Percentiles rank a stretch among this genome's conserved stretches.
Evolutionary conservation across 2,113 vertebrate genomes (phyloP).

Genomic region (Aramus guarauna): DNA sequence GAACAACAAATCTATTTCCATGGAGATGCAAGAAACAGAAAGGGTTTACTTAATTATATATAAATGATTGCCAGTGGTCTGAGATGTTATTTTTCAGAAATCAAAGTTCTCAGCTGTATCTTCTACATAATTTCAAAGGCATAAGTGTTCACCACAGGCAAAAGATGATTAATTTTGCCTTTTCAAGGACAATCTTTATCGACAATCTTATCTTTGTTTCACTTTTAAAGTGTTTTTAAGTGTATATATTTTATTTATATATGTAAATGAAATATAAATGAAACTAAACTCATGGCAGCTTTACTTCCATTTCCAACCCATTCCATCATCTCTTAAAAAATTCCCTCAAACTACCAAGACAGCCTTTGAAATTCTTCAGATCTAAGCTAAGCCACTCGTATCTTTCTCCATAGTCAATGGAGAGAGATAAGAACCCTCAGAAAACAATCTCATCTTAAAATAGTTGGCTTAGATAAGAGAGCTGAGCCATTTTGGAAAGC

Average conservation of each 20-base stretch:
- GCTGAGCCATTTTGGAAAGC: background rate
- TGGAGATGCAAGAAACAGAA: background rate
- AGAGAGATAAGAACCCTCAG: background rate
- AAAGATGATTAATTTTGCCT: background rate
- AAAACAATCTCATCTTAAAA: background rate
- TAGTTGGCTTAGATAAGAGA: background rate
- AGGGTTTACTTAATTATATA: background rate
- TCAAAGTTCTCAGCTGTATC: background rate
- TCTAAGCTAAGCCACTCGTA: background rate
- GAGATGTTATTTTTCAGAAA: background rate
- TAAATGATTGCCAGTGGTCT: background rate
- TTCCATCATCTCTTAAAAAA: background rate
- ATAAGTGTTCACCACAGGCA: background rate
- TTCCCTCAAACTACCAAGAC: background rate
- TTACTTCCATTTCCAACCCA: background rate
- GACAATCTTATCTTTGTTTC: background rate
- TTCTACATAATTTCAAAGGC: background rate
- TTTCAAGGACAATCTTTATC: background rate
- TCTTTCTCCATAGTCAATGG: background rate
- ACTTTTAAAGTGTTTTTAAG: background rate
- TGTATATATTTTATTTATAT: background rate
- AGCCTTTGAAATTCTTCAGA: background rate
- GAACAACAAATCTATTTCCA: conserved; percentile 15
- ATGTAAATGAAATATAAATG: background rate
- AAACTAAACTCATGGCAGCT: background rate